Conservation (phyloP, 2,113 vertebrate genomes). For the Eptatretus burgeri region DNA sequence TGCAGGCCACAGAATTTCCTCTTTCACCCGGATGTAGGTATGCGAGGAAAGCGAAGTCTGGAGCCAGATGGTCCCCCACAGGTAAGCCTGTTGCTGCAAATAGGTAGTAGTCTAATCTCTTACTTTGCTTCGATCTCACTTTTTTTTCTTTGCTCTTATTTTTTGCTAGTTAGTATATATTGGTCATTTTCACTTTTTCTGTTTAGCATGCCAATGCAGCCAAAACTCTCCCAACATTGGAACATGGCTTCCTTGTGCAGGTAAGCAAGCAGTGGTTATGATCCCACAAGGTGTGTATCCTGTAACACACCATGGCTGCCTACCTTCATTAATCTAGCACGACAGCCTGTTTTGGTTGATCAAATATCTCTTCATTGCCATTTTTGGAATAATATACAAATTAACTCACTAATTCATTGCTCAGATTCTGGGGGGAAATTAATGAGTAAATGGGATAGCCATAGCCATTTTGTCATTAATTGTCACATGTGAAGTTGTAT, state of each 20-base stretch:
- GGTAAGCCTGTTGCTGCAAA: not conserved
- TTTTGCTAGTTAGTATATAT: not conserved
- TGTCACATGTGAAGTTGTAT: too few species aligned
- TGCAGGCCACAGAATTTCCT: slow-evolving; percentile 76
- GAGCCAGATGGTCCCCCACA: not conserved
- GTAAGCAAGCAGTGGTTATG: slow-evolving; percentile 15
- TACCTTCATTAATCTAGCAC: too few species aligned
- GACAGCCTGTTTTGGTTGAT: too few species aligned
- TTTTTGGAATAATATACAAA: too few species aligned
- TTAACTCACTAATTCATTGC: too few species aligned
- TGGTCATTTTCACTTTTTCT: too few species aligned
- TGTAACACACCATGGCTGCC: too few species aligned
- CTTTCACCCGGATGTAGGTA: slow-evolving; percentile 41
- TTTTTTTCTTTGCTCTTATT: not conserved
- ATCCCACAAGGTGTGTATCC: too few species aligned
- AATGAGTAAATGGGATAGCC: too few species aligned
- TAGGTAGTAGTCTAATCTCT: not conserved
- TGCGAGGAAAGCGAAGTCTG: not conserved
- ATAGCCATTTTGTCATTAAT: too few species aligned
- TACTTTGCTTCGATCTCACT: not conserved
- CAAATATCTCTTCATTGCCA: too few species aligned
- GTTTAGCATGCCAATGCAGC: slow-evolving; percentile 1
- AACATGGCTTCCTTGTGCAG: slow-evolving; percentile 94
- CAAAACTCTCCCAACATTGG: slow-evolving; percentile 48
- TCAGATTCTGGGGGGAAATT: too few species aligned